phyloP scores from a whole-genome alignment of 1,140 invertebrate genomes.

The Solenopsis invicta region DNA sequence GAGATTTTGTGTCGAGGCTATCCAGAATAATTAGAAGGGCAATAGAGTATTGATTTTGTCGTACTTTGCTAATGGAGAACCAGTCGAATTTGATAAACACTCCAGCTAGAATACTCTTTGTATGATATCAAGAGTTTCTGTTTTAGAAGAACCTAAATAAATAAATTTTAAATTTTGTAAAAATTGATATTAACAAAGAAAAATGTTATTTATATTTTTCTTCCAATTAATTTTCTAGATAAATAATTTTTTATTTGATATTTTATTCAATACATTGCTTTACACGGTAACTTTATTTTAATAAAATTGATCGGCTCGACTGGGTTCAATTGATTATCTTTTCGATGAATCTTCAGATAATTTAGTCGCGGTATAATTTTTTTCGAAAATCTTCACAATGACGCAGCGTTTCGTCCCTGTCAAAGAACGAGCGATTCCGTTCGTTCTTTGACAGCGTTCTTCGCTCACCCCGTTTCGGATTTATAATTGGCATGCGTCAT shows the following conservation, averaged over 20 bases:
- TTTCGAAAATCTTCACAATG: neutral
- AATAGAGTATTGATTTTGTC: conserved; percentile 6
- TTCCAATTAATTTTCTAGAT: neutral
- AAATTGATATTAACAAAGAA: neutral
- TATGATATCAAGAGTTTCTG: neutral
- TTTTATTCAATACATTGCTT: neutral
- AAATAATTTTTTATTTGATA: neutral
- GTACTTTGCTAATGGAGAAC: neutral
- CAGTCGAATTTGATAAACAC: conserved; percentile 10
- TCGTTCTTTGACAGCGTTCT: neutral
- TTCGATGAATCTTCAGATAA: neutral
- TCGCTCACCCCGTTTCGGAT: conserved; percentile 25
- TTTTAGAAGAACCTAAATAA: neutral
- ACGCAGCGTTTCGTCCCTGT: conserved; percentile 6
- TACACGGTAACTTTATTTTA: neutral
- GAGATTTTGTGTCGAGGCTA: conserved; percentile 9
- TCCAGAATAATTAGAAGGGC: conserved; percentile 9
- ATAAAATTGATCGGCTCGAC: neutral
- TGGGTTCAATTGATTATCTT: neutral
- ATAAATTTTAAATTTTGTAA: neutral
- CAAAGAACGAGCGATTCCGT: neutral
- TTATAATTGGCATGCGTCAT: conserved; percentile 45
- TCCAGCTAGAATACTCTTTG: neutral
- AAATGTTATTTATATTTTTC: neutral
- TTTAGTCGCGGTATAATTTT: neutral